Evolutionary conservation across 2,797 vertebrate species (phyloP), one percentile per base, ranked within the genome.

Genomic region (Pteronotus mesoamericanus): DNA sequence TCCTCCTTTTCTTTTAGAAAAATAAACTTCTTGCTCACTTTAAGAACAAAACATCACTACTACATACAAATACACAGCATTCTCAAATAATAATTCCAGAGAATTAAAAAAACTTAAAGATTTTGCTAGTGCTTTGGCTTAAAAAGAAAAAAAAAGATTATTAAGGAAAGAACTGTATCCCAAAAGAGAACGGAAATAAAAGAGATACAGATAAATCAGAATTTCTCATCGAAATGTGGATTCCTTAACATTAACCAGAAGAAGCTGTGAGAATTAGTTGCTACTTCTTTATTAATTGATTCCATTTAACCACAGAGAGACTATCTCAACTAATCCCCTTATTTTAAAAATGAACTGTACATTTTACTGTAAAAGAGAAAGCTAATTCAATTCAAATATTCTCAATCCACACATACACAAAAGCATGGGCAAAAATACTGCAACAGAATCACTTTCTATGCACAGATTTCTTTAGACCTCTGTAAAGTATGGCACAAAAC

Each of bases 321-420:
- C 94, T 79, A 97, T 96, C 95, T 94, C 44, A 74, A 97, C 97
- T 98, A 98, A 97, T 51, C 92, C 66, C 51, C 61, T 91, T 96
- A 34, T 96, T 97, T 98, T 95, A 98, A 98, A 97, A 97, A 95
- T 71, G 32, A 96, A 96, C 95, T 92, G 96, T 97, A 98, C 74
- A 72, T 96, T 98, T 98, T 98, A 97, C 97, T 98, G 55, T 86
- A 96, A 98, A 94, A 78, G 82, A 95, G 96, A 98, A 97, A 96
- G 98, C 97, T 97, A 96, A 95, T 94, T 97, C 94, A 97, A 95
- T 98, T 97, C 97, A 97, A 97, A 97, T 94, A 97, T 86, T 97
- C 96, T 96, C 85, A 91, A 87, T 87, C 97, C 93, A 97, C 96
- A 97, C 88, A 96, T 93, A 89, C 84, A 97, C 96, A 97, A 95